A percentile compares a stretch with the other conserved stretches of the same genome.
phyloP scores from a whole-genome alignment of 2,113 vertebrate genomes.

The Phrynosoma blainvillii region DNA sequence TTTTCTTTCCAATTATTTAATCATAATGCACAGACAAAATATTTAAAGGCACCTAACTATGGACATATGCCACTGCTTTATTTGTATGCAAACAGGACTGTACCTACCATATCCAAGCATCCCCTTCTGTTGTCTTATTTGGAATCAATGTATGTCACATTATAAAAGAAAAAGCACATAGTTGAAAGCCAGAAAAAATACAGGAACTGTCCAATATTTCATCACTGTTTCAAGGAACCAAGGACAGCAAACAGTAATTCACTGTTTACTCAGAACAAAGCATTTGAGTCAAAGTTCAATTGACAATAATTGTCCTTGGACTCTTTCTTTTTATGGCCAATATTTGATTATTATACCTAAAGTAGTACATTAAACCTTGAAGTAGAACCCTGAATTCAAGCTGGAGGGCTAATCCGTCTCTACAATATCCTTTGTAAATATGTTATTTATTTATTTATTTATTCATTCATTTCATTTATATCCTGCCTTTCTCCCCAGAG shows the following conservation, averaged over 20 bases:
- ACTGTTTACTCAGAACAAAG: not conserved
- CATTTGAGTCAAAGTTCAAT: not conserved
- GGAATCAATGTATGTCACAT: not conserved
- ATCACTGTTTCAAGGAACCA: not conserved
- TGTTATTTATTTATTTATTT: too few relatives aligned
- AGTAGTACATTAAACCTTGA: not conserved
- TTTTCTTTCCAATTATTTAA: not conserved
- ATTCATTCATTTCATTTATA: too few relatives aligned
- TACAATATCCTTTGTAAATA: not conserved
- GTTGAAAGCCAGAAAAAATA: rapidly evolving
- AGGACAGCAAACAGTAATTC: not conserved
- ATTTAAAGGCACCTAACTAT: too few relatives aligned
- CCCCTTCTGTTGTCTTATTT: not conserved
- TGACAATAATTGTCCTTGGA: not conserved
- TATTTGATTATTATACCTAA: not conserved
- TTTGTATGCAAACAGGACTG: too few relatives aligned
- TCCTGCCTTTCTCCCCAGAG: too few relatives aligned
- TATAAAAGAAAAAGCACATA: not conserved
- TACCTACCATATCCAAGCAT: not conserved
- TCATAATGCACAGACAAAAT: too few relatives aligned
- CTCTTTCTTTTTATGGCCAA: not conserved
- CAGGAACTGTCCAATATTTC: not conserved
- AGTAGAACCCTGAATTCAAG: not conserved
- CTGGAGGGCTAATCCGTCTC: not conserved
- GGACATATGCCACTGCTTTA: too few relatives aligned